These are phyloP conservation scores for Steromphala cineraria DNA, from an alignment of 2,888 invertebrate species.

Conservation along the genomic window DNA sequence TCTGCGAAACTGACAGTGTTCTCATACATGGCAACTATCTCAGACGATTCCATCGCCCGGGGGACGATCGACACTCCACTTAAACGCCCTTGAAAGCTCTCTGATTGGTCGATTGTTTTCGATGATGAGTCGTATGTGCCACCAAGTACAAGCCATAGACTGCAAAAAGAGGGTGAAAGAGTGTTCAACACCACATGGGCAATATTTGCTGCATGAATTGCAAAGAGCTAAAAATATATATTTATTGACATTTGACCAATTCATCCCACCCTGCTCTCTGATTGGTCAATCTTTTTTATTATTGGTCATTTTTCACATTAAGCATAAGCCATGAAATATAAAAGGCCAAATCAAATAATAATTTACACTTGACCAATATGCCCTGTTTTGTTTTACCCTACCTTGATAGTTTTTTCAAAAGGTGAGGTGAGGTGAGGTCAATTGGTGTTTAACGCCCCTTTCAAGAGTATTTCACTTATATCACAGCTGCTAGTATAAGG, in stretches of 20 bases:
- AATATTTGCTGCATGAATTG: too few relatives aligned
- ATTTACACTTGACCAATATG: too few relatives aligned
- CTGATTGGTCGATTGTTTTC: conserved; percentile 28
- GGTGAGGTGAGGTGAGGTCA: too few relatives aligned
- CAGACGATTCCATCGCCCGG: conserved; percentile 34
- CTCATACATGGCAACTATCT: conserved; percentile 28
- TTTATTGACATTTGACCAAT: too few relatives aligned
- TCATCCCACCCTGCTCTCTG: neutral
- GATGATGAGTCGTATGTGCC: conserved; percentile 32
- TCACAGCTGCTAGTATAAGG: too few relatives aligned
- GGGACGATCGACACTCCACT: conserved; percentile 44
- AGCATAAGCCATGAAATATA: conserved; percentile 46
- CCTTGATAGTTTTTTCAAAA: too few relatives aligned
- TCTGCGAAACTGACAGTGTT: neutral
- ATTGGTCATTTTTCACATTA: conserved; percentile 35
- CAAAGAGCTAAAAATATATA: too few relatives aligned
- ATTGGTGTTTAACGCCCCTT: too few relatives aligned
- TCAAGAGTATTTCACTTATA: too few relatives aligned
- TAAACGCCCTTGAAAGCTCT: conserved; percentile 47
- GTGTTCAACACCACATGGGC: too few relatives aligned
- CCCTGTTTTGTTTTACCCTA: too few relatives aligned
- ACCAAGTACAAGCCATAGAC: conserved; percentile 47
- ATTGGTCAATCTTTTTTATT: neutral
- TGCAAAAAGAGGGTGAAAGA: too few relatives aligned
- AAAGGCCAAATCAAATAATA: neutral